Conservation (phyloP, 2,888 invertebrate species). For the Thumatha senex region DNA sequence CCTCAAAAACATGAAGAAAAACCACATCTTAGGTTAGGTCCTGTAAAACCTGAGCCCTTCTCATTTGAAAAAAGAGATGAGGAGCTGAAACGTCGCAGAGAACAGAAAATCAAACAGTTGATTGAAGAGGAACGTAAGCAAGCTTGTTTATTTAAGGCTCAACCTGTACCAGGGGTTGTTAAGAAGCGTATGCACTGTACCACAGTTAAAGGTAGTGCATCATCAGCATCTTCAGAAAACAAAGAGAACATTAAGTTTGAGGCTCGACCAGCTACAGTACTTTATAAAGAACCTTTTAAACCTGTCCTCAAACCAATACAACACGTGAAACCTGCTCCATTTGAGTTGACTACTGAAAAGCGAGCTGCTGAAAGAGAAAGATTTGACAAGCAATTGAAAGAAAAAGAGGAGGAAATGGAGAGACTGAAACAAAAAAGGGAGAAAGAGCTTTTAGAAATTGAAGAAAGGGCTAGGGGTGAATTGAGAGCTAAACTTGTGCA, state of each 20-base stretch:
- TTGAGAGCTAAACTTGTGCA: conserved; percentile 83
- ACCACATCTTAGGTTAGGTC: conserved; percentile 51
- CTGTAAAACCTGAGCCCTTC: conserved; percentile 81
- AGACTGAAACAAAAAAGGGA: conserved; percentile 61
- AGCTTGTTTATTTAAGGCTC: conserved; percentile 87
- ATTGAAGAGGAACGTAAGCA: conserved; percentile 84
- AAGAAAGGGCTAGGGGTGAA: conserved; percentile 77
- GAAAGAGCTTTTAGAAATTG: conserved; percentile 62
- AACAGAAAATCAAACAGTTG: conserved; percentile 84
- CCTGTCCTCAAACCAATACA: conserved; percentile 79
- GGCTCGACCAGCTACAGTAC: conserved; percentile 84
- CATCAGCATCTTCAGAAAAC: conserved; percentile 66
- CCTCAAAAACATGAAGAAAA: conserved; percentile 43
- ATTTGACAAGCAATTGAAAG: conserved; percentile 82
- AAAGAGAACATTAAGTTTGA: conserved; percentile 83
- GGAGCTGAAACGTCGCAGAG: conserved; percentile 79
- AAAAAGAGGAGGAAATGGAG: conserved; percentile 79
- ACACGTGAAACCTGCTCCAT: conserved; percentile 71
- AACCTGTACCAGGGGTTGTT: conserved; percentile 84
- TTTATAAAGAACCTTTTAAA: conserved; percentile 86
- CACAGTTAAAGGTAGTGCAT: conserved; percentile 48
- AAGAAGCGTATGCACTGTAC: conserved; percentile 67
- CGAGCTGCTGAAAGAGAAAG: conserved; percentile 84
- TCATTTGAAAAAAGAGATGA: conserved; percentile 88
- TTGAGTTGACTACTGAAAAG: conserved; percentile 85